Conservation (phyloP, 2,797 vertebrate species). For the Poeciliopsis infans region DNA sequence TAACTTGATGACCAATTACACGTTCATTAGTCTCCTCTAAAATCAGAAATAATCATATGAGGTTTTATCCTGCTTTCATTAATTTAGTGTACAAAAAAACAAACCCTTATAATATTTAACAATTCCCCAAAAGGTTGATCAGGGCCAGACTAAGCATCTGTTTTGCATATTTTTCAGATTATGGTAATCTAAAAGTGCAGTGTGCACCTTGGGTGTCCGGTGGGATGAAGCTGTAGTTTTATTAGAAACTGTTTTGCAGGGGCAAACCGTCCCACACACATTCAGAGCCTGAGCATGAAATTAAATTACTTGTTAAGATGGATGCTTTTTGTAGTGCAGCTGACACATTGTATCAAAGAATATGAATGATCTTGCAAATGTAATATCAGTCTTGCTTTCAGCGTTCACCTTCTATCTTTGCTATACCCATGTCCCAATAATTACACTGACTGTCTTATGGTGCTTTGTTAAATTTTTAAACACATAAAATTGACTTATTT, state of each 20-base stretch:
- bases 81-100: neutral
- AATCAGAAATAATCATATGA: neutral
- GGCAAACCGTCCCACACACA: slow-evolving; percentile 26
- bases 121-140: slow-evolving; percentile 7
- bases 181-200: slow-evolving; percentile 56
- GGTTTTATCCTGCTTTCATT: neutral
- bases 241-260: slow-evolving; percentile 50
- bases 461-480: slow-evolving; percentile 53
- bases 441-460: slow-evolving; percentile 9
- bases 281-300: slow-evolving; percentile 46
- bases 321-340: slow-evolving; percentile 54
- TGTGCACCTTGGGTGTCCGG: slow-evolving; percentile 39
- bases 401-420: slow-evolving; percentile 16
- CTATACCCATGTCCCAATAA: slow-evolving; percentile 16
- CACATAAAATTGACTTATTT: slow-evolving; percentile 41
- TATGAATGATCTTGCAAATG: slow-evolving; percentile 56
- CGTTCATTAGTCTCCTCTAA: neutral
- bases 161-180: slow-evolving; percentile 65
- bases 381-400: slow-evolving; percentile 52
- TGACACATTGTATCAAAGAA: slow-evolving; percentile 56
- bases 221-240: slow-evolving; percentile 43
- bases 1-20: neutral
- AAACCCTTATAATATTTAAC: neutral
- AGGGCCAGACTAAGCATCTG: slow-evolving; percentile 20
- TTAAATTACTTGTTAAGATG: slow-evolving; percentile 65